A percentile compares a stretch with the other conserved stretches of the same genome.
Evolutionary conservation across 2,113 vertebrate species (phyloP).

Genomic region (Tylochromis polylepis): DNA sequence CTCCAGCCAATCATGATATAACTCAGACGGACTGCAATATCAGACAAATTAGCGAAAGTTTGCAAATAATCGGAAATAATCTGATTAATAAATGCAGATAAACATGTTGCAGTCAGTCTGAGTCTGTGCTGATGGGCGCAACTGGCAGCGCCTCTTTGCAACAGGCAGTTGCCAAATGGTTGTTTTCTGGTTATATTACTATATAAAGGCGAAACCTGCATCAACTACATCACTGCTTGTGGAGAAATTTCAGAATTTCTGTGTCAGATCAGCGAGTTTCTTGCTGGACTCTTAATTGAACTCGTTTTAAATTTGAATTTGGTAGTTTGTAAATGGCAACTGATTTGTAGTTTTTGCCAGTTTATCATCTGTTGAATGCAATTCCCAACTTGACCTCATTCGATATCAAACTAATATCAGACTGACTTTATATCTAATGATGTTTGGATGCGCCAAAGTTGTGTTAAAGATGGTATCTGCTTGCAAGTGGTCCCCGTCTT

Average conservation of each 20-base stretch:
- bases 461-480: not conserved
- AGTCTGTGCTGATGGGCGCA: not conserved
- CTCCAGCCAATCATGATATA: not conserved
- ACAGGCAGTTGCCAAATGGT: not conserved
- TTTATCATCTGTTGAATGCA: not conserved
- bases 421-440: not conserved
- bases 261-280: not conserved
- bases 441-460: not conserved
- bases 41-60: not conserved
- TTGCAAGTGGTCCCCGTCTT: not conserved
- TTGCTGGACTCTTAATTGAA: not conserved
- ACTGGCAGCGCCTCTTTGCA: not conserved
- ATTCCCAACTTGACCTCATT: not conserved
- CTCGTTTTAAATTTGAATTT: not conserved
- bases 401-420: not conserved
- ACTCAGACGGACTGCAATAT: not conserved
- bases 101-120: not conserved
- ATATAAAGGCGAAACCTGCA: not conserved
- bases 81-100: not conserved
- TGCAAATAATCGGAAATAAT: not conserved
- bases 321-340: not conserved
- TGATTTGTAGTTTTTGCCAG: not conserved
- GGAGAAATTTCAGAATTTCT: not conserved
- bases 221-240: not conserved
- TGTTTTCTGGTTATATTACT: not conserved